These are phyloP conservation scores for Phyllostomus hastatus DNA, from an alignment of 2,113 vertebrate genomes.

Conservation along the genomic window DNA sequence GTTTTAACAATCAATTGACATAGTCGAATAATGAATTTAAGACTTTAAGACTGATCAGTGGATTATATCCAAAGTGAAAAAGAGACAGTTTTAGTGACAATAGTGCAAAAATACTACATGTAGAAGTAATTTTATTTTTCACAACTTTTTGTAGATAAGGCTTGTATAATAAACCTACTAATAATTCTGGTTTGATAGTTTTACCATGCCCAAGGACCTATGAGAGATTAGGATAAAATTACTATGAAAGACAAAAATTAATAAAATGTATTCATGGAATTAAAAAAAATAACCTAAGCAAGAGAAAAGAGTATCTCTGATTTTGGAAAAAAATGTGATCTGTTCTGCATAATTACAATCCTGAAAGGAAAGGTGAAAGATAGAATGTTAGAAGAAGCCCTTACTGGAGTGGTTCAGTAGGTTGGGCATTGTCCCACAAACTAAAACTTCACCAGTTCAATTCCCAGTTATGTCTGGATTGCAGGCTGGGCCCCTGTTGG, in stretches of 20 bases:
- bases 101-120: background rate
- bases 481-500: no score
- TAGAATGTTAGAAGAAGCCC: background rate
- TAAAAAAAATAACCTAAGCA: background rate
- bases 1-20: background rate
- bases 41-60: background rate
- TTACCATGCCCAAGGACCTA: background rate
- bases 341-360: background rate
- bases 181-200: constrained; percentile 12
- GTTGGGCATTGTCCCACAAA: no score
- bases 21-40: background rate
- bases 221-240: constrained; percentile 8
- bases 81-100: background rate
- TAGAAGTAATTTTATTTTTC: background rate
- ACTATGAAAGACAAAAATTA: background rate
- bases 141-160: background rate
- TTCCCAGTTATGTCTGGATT: no score
- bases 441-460: no score
- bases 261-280: background rate
- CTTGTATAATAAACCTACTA: background rate
- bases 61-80: background rate
- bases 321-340: background rate
- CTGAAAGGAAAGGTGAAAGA: background rate
- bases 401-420: no score
- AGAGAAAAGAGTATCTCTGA: background rate